Evolutionary conservation across 2,888 invertebrate species (phyloP).

Genomic region (Chymomyza caudatula): DNA sequence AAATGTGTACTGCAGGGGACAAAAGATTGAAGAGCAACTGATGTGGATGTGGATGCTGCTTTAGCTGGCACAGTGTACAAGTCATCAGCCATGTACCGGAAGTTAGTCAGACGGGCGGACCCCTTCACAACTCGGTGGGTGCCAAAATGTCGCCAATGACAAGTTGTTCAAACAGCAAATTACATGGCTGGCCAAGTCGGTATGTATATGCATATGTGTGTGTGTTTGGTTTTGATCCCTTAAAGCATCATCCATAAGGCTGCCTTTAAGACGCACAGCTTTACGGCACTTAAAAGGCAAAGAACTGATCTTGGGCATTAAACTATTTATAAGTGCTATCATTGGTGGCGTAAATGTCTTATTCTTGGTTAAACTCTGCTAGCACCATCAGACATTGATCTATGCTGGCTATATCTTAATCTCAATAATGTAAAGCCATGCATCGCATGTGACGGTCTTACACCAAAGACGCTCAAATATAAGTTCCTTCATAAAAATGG

Average conservation of each 20-base stretch:
- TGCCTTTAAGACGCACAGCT: not conserved
- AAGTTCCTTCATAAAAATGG: no score
- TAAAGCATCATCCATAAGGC: not conserved
- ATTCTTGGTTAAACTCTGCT: no score
- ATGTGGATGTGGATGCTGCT: conserved; percentile 1
- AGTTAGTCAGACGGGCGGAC: conserved; percentile 60
- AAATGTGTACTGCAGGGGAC: conserved; percentile 47
- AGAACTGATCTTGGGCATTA: no score
- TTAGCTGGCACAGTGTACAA: conserved; percentile 57
- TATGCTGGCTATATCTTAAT: no score
- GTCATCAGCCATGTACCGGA: conserved; percentile 67
- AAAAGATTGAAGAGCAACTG: conserved; percentile 55
- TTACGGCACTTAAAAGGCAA: no score
- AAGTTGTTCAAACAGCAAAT: conserved; percentile 53
- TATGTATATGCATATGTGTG: not conserved
- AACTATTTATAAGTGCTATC: no score
- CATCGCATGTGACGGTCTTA: no score
- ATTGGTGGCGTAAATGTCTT: no score
- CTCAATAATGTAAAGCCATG: no score
- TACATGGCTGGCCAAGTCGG: conserved; percentile 20
- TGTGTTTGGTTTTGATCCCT: no score
- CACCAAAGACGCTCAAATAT: no score
- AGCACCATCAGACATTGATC: no score
- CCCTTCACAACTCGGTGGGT: conserved; percentile 28
- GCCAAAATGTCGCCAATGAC: conserved; percentile 61